Conservation (phyloP, 2,888 invertebrate species). For the Tachina lurida region DNA sequence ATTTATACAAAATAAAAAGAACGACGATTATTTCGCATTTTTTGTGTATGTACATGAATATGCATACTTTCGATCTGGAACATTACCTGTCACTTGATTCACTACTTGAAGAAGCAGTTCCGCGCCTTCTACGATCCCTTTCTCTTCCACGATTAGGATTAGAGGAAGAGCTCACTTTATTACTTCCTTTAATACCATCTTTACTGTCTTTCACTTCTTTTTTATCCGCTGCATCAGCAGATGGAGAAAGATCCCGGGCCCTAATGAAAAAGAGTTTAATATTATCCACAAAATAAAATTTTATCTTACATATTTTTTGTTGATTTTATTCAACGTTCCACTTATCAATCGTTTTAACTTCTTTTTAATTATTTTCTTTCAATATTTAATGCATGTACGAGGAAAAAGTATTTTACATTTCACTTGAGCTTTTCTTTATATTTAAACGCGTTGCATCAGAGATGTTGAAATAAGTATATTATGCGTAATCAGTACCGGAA, state of each 20-base stretch:
- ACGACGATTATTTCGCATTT: too few species aligned
- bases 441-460: slow-evolving; percentile 47
- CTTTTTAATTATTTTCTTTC: slow-evolving; percentile 1
- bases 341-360: background rate
- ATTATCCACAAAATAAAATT: background rate
- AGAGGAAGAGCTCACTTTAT: slow-evolving; percentile 73
- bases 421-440: slow-evolving; percentile 4
- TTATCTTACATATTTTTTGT: slow-evolving; percentile 43
- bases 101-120: slow-evolving; percentile 90
- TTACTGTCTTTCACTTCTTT: slow-evolving; percentile 86
- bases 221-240: slow-evolving; percentile 86
- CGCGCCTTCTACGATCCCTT: slow-evolving; percentile 83
- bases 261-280: slow-evolving; percentile 80
- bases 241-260: slow-evolving; percentile 90
- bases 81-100: slow-evolving; percentile 88
- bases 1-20: too few species aligned
- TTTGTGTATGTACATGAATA: background rate
- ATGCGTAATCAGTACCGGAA: background rate
- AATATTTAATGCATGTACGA: background rate
- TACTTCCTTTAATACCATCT: slow-evolving; percentile 76
- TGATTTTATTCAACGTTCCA: background rate
- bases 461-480: slow-evolving; percentile 1
- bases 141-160: slow-evolving; percentile 78
- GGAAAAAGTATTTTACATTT: background rate
- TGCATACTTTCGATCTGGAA: background rate